Evolutionary conservation across 1,140 invertebrate genomes (phyloP).

Genomic region (Aphaenogaster ashmeadi): DNA sequence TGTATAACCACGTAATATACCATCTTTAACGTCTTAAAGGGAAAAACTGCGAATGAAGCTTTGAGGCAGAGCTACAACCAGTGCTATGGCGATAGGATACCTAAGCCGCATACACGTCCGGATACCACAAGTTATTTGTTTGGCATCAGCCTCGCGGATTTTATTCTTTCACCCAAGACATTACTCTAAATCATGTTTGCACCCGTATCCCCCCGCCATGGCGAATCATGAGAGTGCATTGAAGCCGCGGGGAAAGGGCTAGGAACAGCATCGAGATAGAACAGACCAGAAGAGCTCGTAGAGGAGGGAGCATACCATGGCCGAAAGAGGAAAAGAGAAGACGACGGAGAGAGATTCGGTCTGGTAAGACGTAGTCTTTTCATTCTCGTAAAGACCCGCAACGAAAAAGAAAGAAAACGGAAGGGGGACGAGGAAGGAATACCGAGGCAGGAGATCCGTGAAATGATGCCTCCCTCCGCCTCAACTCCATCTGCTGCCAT

Average conservation of each 20-base stretch:
- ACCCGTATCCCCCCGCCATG: slow-evolving; percentile 66
- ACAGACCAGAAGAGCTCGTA: slow-evolving; percentile 16
- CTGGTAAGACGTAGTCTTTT: slow-evolving; percentile 72
- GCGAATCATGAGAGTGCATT: slow-evolving; percentile 58
- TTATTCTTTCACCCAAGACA: slow-evolving; percentile 79
- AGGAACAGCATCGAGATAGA: slow-evolving; percentile 13
- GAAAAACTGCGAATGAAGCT: slow-evolving; percentile 30
- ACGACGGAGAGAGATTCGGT: slow-evolving; percentile 46
- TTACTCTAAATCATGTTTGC: slow-evolving; percentile 84
- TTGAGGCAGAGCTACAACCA: neutral
- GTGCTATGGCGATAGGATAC: slow-evolving; percentile 50
- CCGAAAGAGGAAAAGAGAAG: slow-evolving; percentile 36
- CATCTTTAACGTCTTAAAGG: slow-evolving; percentile 43
- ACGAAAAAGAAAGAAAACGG: slow-evolving; percentile 58
- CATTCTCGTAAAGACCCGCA: slow-evolving; percentile 76
- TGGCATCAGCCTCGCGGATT: slow-evolving; percentile 77
- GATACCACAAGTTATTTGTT: slow-evolving; percentile 81
- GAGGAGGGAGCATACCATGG: slow-evolving; percentile 22
- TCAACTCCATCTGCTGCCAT: slow-evolving; percentile 64
- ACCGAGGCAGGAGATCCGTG: slow-evolving; percentile 41
- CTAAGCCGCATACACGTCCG: slow-evolving; percentile 55
- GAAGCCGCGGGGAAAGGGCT: slow-evolving; percentile 13
- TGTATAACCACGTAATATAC: neutral
- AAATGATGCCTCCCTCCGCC: slow-evolving; percentile 30
- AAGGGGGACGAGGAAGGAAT: slow-evolving; percentile 41